These are phyloP conservation scores for Oreochromis spilurus DNA, from an alignment of 2,113 vertebrate genomes.

Conservation along the genomic window DNA sequence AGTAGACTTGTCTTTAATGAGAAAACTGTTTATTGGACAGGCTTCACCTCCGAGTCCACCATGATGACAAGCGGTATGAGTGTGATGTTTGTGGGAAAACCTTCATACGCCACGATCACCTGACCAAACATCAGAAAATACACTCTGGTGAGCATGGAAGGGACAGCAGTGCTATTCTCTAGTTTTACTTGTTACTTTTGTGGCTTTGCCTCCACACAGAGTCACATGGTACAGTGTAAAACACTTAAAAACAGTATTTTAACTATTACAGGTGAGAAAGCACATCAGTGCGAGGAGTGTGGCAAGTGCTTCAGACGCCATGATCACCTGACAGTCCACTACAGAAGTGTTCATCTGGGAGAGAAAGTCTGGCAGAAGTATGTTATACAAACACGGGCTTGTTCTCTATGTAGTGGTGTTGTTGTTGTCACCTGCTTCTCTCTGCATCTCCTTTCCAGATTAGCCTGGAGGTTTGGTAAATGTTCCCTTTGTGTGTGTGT, in stretches of 20 bases:
- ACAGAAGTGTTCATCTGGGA: conserved; percentile 94
- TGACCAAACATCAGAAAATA: conserved; percentile 97
- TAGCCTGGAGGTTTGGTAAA: neutral
- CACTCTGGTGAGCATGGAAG: conserved; percentile 82
- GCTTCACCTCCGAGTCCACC: conserved; percentile 92
- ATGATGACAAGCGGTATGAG: conserved; percentile 95
- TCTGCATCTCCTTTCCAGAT: accelerated
- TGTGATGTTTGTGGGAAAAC: conserved; percentile 98
- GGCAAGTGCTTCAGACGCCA: conserved; percentile 95
- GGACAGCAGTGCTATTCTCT: accelerated
- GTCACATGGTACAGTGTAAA: accelerated
- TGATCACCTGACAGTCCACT: conserved; percentile 95
- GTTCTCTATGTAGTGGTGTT: accelerated
- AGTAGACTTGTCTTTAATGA: neutral
- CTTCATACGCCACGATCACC: conserved; percentile 95
- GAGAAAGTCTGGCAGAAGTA: conserved; percentile 99
- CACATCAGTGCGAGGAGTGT: conserved; percentile 97
- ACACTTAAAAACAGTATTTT: neutral
- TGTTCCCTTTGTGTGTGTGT: neutral
- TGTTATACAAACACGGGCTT: conserved; percentile 7
- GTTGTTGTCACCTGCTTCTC: neutral
- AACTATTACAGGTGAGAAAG: conserved; percentile 83
- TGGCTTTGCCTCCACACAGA: no score
- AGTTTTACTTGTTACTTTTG: neutral
- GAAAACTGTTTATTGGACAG: conserved; percentile 53